Evolutionary conservation across 2,888 invertebrate species (phyloP), one percentile per base, ranked within the genome.

Genomic region (Dorcus hopei): DNA sequence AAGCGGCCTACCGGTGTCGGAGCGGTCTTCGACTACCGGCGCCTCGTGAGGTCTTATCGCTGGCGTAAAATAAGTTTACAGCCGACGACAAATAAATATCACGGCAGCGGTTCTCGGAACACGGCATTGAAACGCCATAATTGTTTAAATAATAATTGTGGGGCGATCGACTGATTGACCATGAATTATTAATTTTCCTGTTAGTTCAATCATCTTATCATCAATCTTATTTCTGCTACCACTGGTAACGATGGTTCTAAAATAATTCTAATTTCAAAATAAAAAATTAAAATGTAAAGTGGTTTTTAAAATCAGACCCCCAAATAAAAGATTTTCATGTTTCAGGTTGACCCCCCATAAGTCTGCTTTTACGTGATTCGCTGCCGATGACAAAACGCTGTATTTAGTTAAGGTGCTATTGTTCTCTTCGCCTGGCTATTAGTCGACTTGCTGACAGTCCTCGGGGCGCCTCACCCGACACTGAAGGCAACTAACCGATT

Each of bases 11-110:
- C 68, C 70, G 65, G 67, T 70, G 70, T 70, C 68, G 63, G 64
- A 63, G 63, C 51, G 56, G 41, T 56, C 55, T 55, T 54, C 56
- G 51, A 59, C 61, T 64, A 63, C 65, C 69, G 71, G 72, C 72
- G 71, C 70, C 72, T 70, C 61, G 67, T 65, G 66, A 67, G 67
- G 64, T 4, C 66, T 69, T 72, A 70, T 71, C 70, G 65, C 42
- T 39, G 42, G 16, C 45, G 45, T 55, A 52, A 62, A 55, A 57
- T 61, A 57, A 52, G 53, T 23, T 43, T 23, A 40, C 33, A 41
- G 57, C 51, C 54, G 49, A 55, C 59, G 52, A 33, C 26, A 58
- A 62, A 61, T 52, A 50, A 54, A 53, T 42, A 54, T 58, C 62
- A 58, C 61, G 55, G 50, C 61, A 57, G 50, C 42, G 49, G 52